These are phyloP conservation scores for Drosophila greeni DNA, from an alignment of 2,888 invertebrate species.

Conservation along the genomic window DNA sequence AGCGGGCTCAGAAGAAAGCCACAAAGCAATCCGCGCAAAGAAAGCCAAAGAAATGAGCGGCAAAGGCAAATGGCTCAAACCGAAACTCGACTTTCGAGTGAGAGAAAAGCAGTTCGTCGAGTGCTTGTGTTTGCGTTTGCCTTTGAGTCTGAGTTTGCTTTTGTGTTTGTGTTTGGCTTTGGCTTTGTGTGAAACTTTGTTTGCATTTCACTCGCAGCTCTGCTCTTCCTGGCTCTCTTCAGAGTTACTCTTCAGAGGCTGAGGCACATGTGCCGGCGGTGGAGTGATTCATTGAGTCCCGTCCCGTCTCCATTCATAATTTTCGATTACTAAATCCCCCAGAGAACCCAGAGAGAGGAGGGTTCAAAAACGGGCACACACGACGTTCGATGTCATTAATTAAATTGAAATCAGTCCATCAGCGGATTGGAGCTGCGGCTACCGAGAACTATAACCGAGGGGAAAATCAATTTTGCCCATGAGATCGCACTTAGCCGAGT, in stretches of 20 bases:
- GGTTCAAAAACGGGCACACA: constrained; percentile 64
- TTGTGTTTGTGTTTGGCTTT: constrained; percentile 20
- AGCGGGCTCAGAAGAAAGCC: constrained; percentile 63
- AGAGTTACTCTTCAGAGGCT: constrained; percentile 19
- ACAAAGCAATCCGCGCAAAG: constrained; percentile 66
- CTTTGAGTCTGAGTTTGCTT: constrained; percentile 8
- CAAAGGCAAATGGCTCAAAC: constrained; percentile 59
- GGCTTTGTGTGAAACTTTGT: constrained; percentile 15
- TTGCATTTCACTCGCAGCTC: constrained; percentile 21
- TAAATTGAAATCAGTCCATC: constrained; percentile 67
- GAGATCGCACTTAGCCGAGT: constrained; percentile 62
- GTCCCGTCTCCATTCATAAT: constrained; percentile 64
- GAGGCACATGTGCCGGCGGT: constrained; percentile 42
- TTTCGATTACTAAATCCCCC: constrained; percentile 63
- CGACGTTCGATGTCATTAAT: constrained; percentile 66
- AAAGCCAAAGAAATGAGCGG: constrained; percentile 63
- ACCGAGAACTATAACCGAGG: constrained; percentile 34
- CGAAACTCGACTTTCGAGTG: constrained; percentile 40
- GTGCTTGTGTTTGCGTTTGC: constrained; percentile 18
- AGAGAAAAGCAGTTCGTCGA: constrained; percentile 25
- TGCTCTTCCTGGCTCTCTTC: constrained; percentile 29
- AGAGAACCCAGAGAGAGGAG: constrained; percentile 36
- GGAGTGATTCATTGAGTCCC: constrained; percentile 19
- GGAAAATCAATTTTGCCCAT: constrained; percentile 70
- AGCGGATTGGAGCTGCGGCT: constrained; percentile 24